Conservation (phyloP, 2,113 vertebrate genomes). For the Cebidichthys violaceus region DNA sequence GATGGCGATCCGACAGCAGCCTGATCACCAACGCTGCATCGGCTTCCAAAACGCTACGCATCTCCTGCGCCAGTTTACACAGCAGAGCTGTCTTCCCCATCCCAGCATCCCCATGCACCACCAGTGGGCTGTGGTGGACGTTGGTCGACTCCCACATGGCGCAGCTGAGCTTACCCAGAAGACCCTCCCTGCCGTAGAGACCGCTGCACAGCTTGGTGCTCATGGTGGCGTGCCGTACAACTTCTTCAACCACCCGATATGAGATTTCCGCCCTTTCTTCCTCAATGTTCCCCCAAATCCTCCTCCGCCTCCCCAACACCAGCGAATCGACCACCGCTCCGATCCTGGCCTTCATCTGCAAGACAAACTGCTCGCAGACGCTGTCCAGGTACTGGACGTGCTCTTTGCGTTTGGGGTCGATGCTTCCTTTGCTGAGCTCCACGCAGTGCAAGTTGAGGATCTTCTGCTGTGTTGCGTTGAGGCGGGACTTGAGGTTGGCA, state of each 20-base stretch:
- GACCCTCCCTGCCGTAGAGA: constrained; percentile 80
- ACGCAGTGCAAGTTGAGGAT: constrained; percentile 77
- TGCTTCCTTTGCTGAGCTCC: constrained; percentile 74
- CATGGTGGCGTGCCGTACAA: constrained; percentile 73
- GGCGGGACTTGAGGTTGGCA: constrained; percentile 77
- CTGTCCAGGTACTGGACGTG: constrained; percentile 82
- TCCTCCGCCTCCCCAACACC: background rate
- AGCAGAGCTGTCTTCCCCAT: constrained; percentile 86
- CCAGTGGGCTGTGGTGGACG: constrained; percentile 71
- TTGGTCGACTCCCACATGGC: constrained; percentile 68
- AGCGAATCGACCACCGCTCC: background rate
- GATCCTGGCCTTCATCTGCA: constrained; percentile 81
- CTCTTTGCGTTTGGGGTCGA: constrained; percentile 74
- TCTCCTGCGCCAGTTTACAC: constrained; percentile 79
- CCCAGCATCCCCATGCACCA: constrained; percentile 82
- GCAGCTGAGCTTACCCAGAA: constrained; percentile 80
- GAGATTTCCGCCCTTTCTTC: constrained; percentile 11
- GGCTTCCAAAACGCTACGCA: constrained; percentile 63
- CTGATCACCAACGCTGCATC: constrained; percentile 68
- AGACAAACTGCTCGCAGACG: constrained; percentile 84
- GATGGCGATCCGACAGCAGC: constrained; percentile 79
- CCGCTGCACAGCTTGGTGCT: constrained; percentile 54
- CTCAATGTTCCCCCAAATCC: constrained; percentile 39
- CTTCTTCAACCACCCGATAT: constrained; percentile 76
- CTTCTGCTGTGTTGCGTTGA: constrained; percentile 41